Base-by-base conservation (phyloP, 1,140 invertebrate genomes). In the Hylaeus volcanicus region DNA sequence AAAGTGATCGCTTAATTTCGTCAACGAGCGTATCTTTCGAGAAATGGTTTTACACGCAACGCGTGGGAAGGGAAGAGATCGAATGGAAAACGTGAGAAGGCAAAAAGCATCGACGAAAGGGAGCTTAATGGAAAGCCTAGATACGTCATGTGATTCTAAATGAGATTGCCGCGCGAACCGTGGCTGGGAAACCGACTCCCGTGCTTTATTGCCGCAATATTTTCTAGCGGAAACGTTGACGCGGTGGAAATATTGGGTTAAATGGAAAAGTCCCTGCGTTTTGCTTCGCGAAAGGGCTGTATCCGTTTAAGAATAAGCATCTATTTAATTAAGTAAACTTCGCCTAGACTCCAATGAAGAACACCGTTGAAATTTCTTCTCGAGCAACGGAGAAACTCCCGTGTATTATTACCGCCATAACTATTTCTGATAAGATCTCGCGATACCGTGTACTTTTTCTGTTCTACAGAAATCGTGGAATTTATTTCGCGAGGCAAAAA, bases 91-190 rank as follows among this genome's bases (percentile, higher is more conserved):
- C 68, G 66, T 41, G 68, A 55, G 48, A 6, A 8, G 11, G 68
- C 14, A 61, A 51, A 70, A 77, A 70, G 11, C 65, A 69, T 48
- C 45, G 65, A 14, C 55, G 55, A 60, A 51, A 60, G 15, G 55
- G 8, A 37, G 55, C 55, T 69, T 77, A 77, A 77, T 77, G 74
- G 65, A 77, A 69, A 69, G 65, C 65, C 43, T 60, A 69, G 65
- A 77, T 77, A 70, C 65, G 65, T 70, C 55, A 37, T 43, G 39
- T 9, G 76, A 73, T 73, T 65, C 58, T 56, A 73, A 79, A 65
- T 55, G 61, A 73, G 70, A 79, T 73, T 73, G 51, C 48, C 15
- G 14, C 5, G 15, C 9, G 58, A 64, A 53, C 61, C 37, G 58
- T 15, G 3, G 37, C 45, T 6, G 37, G 11, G n/a, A 37, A 3